A percentile compares a stretch with the other conserved stretches of the same genome.
Evolutionary conservation across 2,797 vertebrate genomes (phyloP).

Genomic region (Microtus obscurus): DNA sequence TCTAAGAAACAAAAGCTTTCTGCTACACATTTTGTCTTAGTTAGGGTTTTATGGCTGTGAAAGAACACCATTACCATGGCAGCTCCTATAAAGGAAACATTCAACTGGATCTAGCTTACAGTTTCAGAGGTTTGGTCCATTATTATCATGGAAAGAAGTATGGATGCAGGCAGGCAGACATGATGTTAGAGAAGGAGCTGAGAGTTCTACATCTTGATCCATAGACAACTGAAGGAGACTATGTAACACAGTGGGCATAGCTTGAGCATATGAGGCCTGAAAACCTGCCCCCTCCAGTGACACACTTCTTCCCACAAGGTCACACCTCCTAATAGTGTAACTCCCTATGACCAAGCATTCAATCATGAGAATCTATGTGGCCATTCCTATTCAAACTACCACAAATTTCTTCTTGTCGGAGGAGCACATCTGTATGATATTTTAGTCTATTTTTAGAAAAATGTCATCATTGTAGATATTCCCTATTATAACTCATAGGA

Average conservation of each 20-base stretch:
- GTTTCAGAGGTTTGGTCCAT: neutral
- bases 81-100: neutral
- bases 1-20: slow-evolving; percentile 39
- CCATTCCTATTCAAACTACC: neutral
- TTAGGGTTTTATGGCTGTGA: neutral
- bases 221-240: neutral
- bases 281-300: neutral
- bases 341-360: neutral
- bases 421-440: neutral
- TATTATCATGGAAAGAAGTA: neutral
- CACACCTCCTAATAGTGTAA: neutral
- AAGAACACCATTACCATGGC: neutral
- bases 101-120: neutral
- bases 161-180: neutral
- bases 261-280: neutral
- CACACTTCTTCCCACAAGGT: neutral
- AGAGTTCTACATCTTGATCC: neutral
- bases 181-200: neutral
- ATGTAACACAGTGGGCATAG: neutral
- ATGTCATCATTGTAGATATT: neutral
- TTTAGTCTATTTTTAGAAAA: slow-evolving; percentile 20
- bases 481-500: neutral
- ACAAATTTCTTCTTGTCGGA: neutral
- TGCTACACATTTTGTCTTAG: neutral
- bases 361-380: neutral